Percentiles rank a stretch among this genome's conserved stretches.
Evolutionary conservation across 2,888 invertebrate genomes (phyloP).

Genomic region (Leistus spinibarbis): DNA sequence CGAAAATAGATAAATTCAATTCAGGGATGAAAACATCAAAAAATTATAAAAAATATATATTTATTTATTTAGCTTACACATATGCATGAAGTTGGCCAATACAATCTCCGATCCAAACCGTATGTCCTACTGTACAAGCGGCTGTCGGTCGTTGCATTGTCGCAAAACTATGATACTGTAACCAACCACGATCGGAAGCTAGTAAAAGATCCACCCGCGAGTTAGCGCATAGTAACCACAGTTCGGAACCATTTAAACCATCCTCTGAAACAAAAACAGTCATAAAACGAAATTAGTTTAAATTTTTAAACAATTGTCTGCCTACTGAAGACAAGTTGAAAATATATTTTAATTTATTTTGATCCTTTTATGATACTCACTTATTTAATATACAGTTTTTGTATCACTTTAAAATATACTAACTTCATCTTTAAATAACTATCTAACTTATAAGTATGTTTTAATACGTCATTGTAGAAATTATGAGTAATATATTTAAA

Average conservation of each 20-base stretch:
- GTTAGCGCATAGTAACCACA: constrained; percentile 76
- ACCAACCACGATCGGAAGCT: constrained; percentile 61
- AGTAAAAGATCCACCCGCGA: constrained; percentile 68
- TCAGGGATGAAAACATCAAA: constrained; percentile 7
- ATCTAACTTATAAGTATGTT: background rate
- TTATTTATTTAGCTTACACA: constrained; percentile 59
- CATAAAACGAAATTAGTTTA: background rate
- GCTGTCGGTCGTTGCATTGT: constrained; percentile 68
- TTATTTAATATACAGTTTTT: no score
- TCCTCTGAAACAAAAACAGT: constrained; percentile 56
- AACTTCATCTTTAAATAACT: no score
- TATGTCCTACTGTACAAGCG: constrained; percentile 75
- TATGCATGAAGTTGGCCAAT: constrained; percentile 85
- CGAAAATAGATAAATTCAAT: background rate
- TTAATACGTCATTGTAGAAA: background rate
- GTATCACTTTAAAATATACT: no score
- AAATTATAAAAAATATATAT: constrained; percentile 9
- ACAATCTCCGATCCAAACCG: constrained; percentile 90
- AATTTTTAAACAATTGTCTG: background rate
- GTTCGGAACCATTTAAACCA: constrained; percentile 66
- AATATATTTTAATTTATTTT: background rate
- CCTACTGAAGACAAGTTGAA: background rate
- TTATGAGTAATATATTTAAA: background rate
- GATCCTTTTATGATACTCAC: no score
- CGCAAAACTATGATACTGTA: constrained; percentile 66